A percentile compares a stretch with the other conserved stretches of the same genome.
Conservation (phyloP, 2,797 vertebrate species). For the Pogoniulus pusillus region DNA sequence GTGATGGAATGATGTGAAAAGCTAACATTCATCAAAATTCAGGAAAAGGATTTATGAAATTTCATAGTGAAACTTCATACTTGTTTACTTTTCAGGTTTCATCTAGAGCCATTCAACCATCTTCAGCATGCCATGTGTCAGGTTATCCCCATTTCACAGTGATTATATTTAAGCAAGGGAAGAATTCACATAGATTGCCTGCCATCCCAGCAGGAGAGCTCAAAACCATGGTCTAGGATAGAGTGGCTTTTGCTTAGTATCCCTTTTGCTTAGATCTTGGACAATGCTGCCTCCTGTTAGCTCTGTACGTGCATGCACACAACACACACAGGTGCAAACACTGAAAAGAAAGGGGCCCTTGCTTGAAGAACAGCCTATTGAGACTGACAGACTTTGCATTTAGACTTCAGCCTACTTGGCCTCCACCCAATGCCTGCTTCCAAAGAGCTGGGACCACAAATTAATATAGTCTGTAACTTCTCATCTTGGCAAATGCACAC, state of each 20-base stretch:
- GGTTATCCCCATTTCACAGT: not conserved
- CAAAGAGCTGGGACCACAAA: conserved; percentile 27
- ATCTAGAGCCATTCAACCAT: not conserved
- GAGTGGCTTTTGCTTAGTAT: not conserved
- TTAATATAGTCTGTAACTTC: conserved; percentile 55
- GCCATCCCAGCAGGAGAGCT: not conserved
- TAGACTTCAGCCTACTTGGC: conserved; percentile 30
- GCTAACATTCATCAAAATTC: not conserved
- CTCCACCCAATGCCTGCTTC: conserved; percentile 31
- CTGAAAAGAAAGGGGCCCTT: conserved; percentile 12
- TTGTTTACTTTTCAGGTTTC: not conserved
- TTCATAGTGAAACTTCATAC: not conserved
- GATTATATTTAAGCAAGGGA: not conserved
- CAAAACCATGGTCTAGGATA: not conserved
- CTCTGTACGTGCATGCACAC: not conserved
- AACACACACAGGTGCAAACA: not conserved
- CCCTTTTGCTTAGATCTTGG: not conserved
- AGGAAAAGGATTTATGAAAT: not conserved
- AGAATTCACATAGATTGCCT: not conserved
- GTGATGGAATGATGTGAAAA: not conserved
- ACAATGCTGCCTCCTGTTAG: conserved; percentile 16
- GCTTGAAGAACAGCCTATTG: conserved; percentile 26
- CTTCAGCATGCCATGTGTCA: not conserved
- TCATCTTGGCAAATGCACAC: not conserved
- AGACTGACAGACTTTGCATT: not conserved